Evolutionary conservation across 2,797 vertebrate species (phyloP).

Genomic region (Pangasius macronema): DNA sequence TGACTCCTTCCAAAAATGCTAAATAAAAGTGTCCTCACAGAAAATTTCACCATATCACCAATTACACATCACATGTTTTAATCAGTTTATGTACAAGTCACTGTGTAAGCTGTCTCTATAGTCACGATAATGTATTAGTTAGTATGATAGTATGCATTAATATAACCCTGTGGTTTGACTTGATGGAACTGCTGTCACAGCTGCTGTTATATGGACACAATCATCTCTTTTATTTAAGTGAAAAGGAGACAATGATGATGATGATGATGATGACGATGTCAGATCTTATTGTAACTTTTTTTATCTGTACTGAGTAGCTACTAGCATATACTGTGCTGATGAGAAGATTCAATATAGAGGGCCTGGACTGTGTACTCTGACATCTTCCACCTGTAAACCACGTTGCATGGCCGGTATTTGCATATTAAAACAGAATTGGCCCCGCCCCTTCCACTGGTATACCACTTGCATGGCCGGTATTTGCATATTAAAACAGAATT

Average conservation of each 20-base stretch:
- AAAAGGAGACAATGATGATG: neutral
- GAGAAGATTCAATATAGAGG: neutral
- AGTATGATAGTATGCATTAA: too few species aligned
- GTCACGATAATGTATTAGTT: too few species aligned
- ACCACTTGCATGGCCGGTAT: too few species aligned
- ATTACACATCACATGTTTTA: too few species aligned
- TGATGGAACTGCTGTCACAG: too few species aligned
- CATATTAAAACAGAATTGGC: neutral
- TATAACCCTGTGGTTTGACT: too few species aligned
- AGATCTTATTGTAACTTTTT: neutral
- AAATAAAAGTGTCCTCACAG: too few species aligned
- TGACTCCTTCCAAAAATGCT: too few species aligned
- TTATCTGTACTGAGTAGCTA: neutral
- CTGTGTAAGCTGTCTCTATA: too few species aligned
- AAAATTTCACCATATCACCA: too few species aligned
- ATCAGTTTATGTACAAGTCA: too few species aligned
- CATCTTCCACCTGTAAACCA: neutral
- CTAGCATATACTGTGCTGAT: neutral
- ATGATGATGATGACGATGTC: neutral
- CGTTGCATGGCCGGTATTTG: neutral
- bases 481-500: neutral
- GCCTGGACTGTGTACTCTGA: neutral
- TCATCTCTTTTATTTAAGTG: neutral
- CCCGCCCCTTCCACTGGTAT: too few species aligned
- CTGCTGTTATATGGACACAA: neutral